A percentile compares a stretch with the other conserved stretches of the same genome.
These are phyloP conservation scores for Orchesella flavescens DNA, from an alignment of 2,888 invertebrate species.

Conservation along the genomic window DNA sequence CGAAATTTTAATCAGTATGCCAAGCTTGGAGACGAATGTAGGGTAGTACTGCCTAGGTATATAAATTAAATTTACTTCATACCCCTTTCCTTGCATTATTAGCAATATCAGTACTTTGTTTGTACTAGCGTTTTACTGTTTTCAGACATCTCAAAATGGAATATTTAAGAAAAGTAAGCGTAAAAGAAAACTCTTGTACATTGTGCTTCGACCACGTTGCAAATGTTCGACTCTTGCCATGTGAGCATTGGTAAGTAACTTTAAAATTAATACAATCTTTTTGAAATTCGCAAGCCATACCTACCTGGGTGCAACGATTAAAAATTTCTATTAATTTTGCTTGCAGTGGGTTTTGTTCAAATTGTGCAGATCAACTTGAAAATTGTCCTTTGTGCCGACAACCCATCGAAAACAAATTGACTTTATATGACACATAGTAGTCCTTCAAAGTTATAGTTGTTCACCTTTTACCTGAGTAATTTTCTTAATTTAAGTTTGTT, in stretches of 20 bases:
- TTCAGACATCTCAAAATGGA: conserved; percentile 84
- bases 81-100: too few relatives aligned
- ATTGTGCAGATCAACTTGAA: conserved; percentile 84
- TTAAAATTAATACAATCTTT: not conserved
- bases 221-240: conserved; percentile 76
- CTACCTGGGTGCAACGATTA: not conserved
- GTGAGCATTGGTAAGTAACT: conserved; percentile 84
- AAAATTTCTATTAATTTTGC: not conserved
- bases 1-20: conserved; percentile 86
- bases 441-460: not conserved
- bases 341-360: conserved; percentile 86
- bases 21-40: conserved; percentile 83
- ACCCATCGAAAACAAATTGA: conserved; percentile 77
- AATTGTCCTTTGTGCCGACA: conserved; percentile 92
- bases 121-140: too few relatives aligned
- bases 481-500: not conserved
- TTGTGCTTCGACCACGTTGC: conserved; percentile 89
- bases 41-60: conserved; percentile 85
- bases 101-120: too few relatives aligned
- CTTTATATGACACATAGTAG: conserved; percentile 67
- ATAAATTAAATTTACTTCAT: too few relatives aligned
- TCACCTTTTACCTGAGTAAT: not conserved
- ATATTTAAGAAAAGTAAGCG: conserved; percentile 82
- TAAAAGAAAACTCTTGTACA: conserved; percentile 88
- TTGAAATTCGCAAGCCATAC: not conserved